These are phyloP conservation scores for Andricus quercusramuli DNA, from an alignment of 2,888 invertebrate species.

Conservation along the genomic window DNA sequence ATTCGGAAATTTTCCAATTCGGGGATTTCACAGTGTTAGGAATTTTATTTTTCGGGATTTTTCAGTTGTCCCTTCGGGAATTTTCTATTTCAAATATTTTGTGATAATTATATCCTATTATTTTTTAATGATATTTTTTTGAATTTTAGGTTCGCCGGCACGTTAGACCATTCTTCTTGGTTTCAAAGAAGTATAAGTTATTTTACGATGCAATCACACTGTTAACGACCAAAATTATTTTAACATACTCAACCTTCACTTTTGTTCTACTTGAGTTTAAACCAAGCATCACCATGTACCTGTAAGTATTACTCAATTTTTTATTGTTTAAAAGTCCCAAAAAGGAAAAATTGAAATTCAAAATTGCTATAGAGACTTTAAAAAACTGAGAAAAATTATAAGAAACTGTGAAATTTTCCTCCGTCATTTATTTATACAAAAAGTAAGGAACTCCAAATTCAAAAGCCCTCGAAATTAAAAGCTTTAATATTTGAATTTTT, in stretches of 20 bases:
- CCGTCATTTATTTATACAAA: too few relatives aligned
- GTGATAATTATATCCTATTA: constrained; percentile 3
- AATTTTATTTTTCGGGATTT: too few relatives aligned
- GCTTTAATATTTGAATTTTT: too few relatives aligned
- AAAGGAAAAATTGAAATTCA: too few relatives aligned
- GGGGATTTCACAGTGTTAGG: too few relatives aligned
- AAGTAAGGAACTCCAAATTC: too few relatives aligned
- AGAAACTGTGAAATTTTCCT: too few relatives aligned
- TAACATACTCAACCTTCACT: constrained; percentile 94
- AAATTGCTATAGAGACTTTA: too few relatives aligned
- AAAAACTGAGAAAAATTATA: too few relatives aligned
- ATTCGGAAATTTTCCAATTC: too few relatives aligned
- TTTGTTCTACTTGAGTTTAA: constrained; percentile 94
- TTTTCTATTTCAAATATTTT: not conserved
- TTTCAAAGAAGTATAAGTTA: constrained; percentile 83
- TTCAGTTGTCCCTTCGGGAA: too few relatives aligned
- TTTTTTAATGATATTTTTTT: constrained; percentile 32
- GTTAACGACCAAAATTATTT: constrained; percentile 88
- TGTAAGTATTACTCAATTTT: constrained; percentile 81
- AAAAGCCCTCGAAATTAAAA: too few relatives aligned
- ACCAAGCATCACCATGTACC: constrained; percentile 87
- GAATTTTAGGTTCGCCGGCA: constrained; percentile 86
- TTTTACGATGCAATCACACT: constrained; percentile 93
- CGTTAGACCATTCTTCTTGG: constrained; percentile 89
- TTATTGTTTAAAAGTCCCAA: not conserved